Evolutionary conservation across 1,140 invertebrate species (phyloP).

Genomic region (Acromyrmex charruanus): DNA sequence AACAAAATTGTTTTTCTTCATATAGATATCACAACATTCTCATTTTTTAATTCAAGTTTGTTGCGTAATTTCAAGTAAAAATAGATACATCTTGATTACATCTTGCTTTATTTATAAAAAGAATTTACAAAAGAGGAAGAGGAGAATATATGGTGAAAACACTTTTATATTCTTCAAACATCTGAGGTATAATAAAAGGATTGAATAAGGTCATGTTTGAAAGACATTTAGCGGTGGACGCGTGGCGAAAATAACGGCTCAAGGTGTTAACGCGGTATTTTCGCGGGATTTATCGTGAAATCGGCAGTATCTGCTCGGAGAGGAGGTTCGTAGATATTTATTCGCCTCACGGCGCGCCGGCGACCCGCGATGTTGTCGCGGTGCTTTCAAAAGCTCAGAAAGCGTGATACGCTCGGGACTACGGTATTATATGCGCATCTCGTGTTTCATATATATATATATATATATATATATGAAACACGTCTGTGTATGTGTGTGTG

Average conservation of each 20-base stretch:
- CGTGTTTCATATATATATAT: neutral
- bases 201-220: neutral
- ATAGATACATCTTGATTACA: neutral
- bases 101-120: slow-evolving; percentile 13
- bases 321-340: slow-evolving; percentile 64
- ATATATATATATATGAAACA: neutral
- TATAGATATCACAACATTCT: neutral
- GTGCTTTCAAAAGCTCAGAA: slow-evolving; percentile 84
- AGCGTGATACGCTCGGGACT: slow-evolving; percentile 65
- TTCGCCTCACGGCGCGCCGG: slow-evolving; percentile 57
- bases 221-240: slow-evolving; percentile 3
- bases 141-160: neutral
- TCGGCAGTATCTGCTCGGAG: slow-evolving; percentile 20
- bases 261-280: slow-evolving; percentile 49
- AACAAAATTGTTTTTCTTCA: too few relatives aligned
- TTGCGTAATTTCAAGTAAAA: neutral
- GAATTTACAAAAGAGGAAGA: neutral
- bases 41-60: too few relatives aligned
- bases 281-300: slow-evolving; percentile 47
- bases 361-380: slow-evolving; percentile 32
- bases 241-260: slow-evolving; percentile 33
- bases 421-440: slow-evolving; percentile 55
- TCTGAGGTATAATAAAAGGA: neutral
- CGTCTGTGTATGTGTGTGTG: neutral
- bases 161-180: neutral